These are phyloP conservation scores for Drosophila diplacantha DNA, from an alignment of 2,888 invertebrate species.

Conservation along the genomic window DNA sequence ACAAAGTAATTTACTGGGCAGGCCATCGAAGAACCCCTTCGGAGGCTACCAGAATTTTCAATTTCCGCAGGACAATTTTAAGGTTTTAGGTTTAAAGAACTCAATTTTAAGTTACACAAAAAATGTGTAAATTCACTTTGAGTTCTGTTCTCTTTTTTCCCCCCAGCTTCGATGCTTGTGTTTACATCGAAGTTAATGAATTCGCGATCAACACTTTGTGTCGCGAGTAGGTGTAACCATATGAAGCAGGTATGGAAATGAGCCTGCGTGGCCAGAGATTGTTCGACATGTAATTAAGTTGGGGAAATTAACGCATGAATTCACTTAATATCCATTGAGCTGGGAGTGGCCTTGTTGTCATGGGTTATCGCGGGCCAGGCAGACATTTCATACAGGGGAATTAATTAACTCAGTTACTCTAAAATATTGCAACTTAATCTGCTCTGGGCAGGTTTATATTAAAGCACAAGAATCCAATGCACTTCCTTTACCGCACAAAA, in stretches of 20 bases:
- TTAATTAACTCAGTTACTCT: neutral
- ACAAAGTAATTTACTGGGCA: conserved; percentile 33
- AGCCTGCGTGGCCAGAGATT: conserved; percentile 10
- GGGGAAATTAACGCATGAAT: conserved; percentile 49
- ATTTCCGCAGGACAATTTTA: conserved; percentile 34
- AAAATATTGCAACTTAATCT: no score
- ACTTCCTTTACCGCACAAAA: neutral
- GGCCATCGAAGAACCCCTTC: conserved; percentile 2
- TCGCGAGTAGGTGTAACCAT: conserved; percentile 7
- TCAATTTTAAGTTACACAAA: no score
- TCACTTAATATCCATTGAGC: conserved; percentile 41
- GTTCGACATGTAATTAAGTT: conserved; percentile 42
- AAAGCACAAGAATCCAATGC: neutral
- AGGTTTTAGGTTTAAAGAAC: conserved; percentile 5
- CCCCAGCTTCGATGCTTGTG: conserved; percentile 9
- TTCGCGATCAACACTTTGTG: conserved; percentile 34
- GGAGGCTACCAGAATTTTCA: conserved; percentile 2
- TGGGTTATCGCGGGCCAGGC: conserved; percentile 5
- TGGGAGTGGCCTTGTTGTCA: neutral
- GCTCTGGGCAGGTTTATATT: neutral
- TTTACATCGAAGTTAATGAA: conserved; percentile 44
- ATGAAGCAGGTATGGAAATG: conserved; percentile 33
- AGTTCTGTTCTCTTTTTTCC: conserved; percentile 20
- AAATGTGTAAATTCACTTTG: neutral
- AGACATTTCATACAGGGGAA: neutral